Evolutionary conservation across 2,797 vertebrate genomes (phyloP), one percentile per base, ranked within the genome.

Genomic region (Iguana delicatissima): DNA sequence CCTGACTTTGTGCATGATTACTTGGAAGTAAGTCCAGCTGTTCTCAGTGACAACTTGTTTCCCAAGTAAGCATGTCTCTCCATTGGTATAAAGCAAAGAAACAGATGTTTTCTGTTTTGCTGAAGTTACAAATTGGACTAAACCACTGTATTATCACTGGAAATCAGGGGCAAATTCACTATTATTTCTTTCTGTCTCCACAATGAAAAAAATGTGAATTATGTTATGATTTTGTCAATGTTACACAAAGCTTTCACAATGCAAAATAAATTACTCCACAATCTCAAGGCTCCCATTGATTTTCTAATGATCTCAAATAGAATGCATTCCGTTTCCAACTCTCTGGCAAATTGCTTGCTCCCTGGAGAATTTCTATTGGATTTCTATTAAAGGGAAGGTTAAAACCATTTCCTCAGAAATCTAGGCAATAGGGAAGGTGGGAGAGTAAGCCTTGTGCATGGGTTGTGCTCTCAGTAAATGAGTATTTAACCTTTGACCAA

Each of bases 401-500:
- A 93, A 94, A 96, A 93, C 90, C 92, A 94, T 95, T 84, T 92
- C 90, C 88, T 86, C 46, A 86, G 91, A 95, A 96, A 81, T 92
- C 89, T 32, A 89, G 32, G 73, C n/a, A 91, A 93, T 93, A 90
- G 86, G 91, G 59, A 57, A 50, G 32, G 38, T 20, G 18, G 29
- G 73, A 69, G 50, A 57, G 35, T 59, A 35, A 84, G 29, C 2
- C 92, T 93, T 94, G 90, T 93, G 88, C 72, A n/a, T 73, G 88
- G 90, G 38, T 73, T 93, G 67, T 77, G 89, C 87, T 91, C 88
- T 93, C 88, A 64, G 91, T 32, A 18, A 96, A 94, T 95, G 95
- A 88, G 82, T 94, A 88, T 95, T 97, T 97, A 97, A 97, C 97
- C 97, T 96, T 92, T 97, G 96, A 96, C 97, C 96, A 26, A 79